Percentiles rank a stretch among this genome's conserved stretches.
Evolutionary conservation across 2,113 vertebrate species (phyloP).

Genomic region (Brienomyrus longianalis): DNA sequence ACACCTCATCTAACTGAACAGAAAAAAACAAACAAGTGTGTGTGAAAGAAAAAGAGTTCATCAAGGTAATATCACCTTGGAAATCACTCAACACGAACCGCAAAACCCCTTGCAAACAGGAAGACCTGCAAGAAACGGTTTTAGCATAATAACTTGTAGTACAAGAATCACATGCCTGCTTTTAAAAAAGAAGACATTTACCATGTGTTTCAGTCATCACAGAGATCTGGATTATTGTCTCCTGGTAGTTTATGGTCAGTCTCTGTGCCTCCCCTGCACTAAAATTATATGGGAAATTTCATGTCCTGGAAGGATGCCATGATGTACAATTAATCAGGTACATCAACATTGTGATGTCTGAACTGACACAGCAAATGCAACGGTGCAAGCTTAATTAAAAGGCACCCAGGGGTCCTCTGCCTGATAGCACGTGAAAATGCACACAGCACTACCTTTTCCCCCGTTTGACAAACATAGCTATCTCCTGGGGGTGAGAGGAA

Average conservation of each 20-base stretch:
- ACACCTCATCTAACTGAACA: not conserved
- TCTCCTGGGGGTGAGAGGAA: not conserved
- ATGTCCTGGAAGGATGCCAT: not conserved
- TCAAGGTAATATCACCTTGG: conserved; percentile 4
- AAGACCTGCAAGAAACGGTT: conserved; percentile 3
- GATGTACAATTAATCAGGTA: not conserved
- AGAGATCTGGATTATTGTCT: not conserved
- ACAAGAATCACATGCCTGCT: not conserved
- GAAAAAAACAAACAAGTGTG: not conserved
- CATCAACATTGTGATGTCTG: not conserved
- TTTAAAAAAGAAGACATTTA: not conserved
- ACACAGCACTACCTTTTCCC: not conserved
- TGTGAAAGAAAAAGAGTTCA: not conserved
- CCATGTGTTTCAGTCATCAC: not conserved
- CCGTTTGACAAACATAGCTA: not conserved
- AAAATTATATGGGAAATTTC: not conserved
- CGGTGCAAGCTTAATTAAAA: not conserved
- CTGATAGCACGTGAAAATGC: not conserved
- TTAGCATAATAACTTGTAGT: not conserved
- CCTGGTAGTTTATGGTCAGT: not conserved
- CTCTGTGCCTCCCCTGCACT: not conserved
- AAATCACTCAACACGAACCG: conserved; percentile 18
- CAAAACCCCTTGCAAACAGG: conserved; percentile 5
- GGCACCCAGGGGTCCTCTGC: not conserved
- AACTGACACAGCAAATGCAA: conserved; percentile 5